Evolutionary conservation across 2,113 vertebrate species (phyloP).

Genomic region (Abramis brama): DNA sequence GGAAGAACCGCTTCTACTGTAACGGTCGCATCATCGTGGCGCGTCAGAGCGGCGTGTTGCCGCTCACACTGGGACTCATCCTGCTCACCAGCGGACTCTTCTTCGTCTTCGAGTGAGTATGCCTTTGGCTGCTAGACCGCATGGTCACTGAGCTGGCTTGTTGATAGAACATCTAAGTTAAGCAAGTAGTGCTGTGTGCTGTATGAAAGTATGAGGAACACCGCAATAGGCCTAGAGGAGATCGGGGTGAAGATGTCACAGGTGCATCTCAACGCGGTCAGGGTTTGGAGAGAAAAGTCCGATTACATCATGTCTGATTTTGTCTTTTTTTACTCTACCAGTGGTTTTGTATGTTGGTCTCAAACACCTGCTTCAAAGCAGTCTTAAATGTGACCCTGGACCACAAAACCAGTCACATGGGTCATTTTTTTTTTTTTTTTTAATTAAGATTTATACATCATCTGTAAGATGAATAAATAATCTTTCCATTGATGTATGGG

Average conservation of each 20-base stretch:
- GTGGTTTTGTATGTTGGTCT: neutral
- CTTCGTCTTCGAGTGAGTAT: slow-evolving; percentile 93
- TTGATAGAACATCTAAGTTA: neutral
- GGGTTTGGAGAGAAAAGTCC: neutral
- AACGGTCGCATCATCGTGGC: slow-evolving; percentile 87
- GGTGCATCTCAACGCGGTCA: neutral
- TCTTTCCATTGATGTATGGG: too few species aligned
- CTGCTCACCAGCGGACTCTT: slow-evolving; percentile 86
- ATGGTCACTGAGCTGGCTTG: neutral
- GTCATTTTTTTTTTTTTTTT: too few species aligned
- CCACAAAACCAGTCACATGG: too few species aligned
- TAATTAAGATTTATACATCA: too few species aligned
- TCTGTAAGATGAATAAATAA: too few species aligned
- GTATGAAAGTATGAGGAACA: neutral
- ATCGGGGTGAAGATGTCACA: neutral
- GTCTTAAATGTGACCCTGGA: neutral
- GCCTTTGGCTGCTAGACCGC: neutral
- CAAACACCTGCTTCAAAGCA: neutral
- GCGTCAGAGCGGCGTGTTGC: slow-evolving; percentile 86
- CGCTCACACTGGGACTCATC: slow-evolving; percentile 89
- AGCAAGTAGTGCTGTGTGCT: neutral
- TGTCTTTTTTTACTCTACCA: neutral
- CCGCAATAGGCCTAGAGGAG: neutral
- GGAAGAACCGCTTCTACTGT: slow-evolving; percentile 91
- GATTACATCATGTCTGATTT: neutral